These are phyloP conservation scores for Gymnosoma rotundatum DNA, from an alignment of 2,888 invertebrate species.

Conservation along the genomic window DNA sequence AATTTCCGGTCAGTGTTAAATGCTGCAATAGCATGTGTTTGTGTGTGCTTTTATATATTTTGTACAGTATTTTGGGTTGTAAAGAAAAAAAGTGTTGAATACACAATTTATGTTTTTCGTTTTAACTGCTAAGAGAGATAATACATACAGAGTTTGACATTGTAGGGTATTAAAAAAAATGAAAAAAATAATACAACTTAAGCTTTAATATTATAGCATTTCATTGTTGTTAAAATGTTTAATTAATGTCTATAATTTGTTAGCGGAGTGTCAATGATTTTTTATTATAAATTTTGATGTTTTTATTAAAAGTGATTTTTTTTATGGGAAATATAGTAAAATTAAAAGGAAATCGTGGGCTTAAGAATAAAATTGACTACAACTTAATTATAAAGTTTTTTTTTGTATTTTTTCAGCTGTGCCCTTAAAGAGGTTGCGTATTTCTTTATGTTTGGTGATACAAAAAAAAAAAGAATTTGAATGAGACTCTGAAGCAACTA, in stretches of 20 bases:
- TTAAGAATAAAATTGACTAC: no score
- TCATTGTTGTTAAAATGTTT: conserved; percentile 29
- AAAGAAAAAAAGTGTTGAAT: conserved; percentile 37
- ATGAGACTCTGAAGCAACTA: no score
- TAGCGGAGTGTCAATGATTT: not conserved
- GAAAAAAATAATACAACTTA: not conserved
- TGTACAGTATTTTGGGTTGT: conserved; percentile 19
- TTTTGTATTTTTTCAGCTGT: no score
- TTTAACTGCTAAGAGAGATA: conserved; percentile 7
- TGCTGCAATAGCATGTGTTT: not conserved
- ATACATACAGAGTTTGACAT: conserved; percentile 13
- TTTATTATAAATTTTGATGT: not conserved
- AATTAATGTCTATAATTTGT: conserved; percentile 20
- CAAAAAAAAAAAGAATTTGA: no score
- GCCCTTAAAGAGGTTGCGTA: no score
- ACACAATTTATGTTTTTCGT: conserved; percentile 34
- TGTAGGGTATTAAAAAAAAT: conserved; percentile 10
- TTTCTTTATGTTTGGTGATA: no score
- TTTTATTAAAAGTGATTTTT: not conserved
- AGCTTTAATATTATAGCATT: not conserved
- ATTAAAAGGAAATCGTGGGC: no score
- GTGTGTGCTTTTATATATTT: conserved; percentile 1
- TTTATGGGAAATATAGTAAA: no score
- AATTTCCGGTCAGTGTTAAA: conserved; percentile 52
- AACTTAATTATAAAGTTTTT: no score